A percentile compares a stretch with the other conserved stretches of the same genome.
Evolutionary conservation across 2,797 vertebrate species (phyloP).

Genomic region (Fratercula arctica): DNA sequence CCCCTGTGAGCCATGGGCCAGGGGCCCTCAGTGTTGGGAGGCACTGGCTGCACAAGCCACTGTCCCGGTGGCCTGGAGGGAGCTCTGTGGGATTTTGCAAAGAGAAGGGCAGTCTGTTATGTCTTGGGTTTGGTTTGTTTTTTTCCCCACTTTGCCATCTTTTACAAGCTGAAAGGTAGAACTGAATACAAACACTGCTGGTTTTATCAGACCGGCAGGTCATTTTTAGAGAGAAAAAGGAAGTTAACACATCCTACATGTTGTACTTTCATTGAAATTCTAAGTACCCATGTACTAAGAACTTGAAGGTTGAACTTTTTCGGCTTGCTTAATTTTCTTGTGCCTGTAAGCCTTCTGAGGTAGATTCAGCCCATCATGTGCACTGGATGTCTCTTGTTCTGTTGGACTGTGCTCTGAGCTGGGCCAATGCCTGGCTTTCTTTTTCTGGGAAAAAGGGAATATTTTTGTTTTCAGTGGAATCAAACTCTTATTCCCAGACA

Average conservation of each 20-base stretch:
- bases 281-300: not conserved
- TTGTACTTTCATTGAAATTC: not conserved
- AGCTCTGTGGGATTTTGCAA: not conserved
- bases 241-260: not conserved
- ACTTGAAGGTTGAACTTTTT: not conserved
- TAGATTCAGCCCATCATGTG: not conserved
- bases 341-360: not conserved
- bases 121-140: no score
- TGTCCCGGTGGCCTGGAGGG: not conserved
- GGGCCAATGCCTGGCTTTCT: not conserved
- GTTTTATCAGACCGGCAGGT: not conserved
- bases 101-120: not conserved
- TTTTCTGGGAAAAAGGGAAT: not conserved
- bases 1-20: accelerated
- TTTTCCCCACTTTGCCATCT: not conserved
- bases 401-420: not conserved
- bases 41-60: not conserved
- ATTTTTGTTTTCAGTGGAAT: not conserved
- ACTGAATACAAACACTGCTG: not conserved
- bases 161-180: not conserved
- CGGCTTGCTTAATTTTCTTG: not conserved
- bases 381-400: not conserved
- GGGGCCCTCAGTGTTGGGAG: not conserved
- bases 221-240: not conserved
- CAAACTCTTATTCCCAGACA: not conserved